Base-by-base conservation (phyloP, 1,140 invertebrate species). In the fruit fly (Drosophila melanogaster) region DNA sequence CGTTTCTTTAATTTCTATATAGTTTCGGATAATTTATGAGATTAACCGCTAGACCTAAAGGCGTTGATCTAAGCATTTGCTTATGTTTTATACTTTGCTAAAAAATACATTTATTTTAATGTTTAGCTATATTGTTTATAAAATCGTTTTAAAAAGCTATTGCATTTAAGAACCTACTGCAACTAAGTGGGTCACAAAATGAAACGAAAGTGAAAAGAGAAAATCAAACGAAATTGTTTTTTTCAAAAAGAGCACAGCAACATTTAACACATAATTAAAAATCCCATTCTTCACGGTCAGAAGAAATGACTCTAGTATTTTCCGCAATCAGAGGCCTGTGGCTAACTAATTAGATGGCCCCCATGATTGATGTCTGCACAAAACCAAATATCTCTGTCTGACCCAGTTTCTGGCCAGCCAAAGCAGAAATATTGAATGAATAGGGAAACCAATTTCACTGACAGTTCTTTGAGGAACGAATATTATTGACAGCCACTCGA, bases 401-500 rank as follows among this genome's bases (percentile, higher is more conserved):
- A 87, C 83, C 84, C 71, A 87, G 54, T 83, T 87, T 83, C 59
- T 3, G 12, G 60, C 30, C 56, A 53, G 81, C 81, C 83, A 67
- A 77, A 59, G 59, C 49, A 50, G 12, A 71, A 78, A 60, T 81
- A 78, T 75, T 86, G 83, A 86, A 76, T 86, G 83, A 76, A 77
- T 67, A 65, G 72, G 62, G 41, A 53, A 19, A 51, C 47, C 47
- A 64, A 55, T 33, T 49, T 57, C 43, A 61, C 62, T 38, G 50
- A 47, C 22, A 66, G 33, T 54, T 65, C 15, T 30, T 33, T 33
- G 41, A 61, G 46, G 1, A 41, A 50, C 17, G 24, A 76, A 61
- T 53, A 81, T 79, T 83, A 87, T 87, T 87, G 83, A 79, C 83
- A 87, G 79, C 70, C 83, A 83, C 83, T 86, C 79, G 74, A 41